Base-by-base conservation (phyloP, 2,888 invertebrate species). In the Cheilosia vernalis region DNA sequence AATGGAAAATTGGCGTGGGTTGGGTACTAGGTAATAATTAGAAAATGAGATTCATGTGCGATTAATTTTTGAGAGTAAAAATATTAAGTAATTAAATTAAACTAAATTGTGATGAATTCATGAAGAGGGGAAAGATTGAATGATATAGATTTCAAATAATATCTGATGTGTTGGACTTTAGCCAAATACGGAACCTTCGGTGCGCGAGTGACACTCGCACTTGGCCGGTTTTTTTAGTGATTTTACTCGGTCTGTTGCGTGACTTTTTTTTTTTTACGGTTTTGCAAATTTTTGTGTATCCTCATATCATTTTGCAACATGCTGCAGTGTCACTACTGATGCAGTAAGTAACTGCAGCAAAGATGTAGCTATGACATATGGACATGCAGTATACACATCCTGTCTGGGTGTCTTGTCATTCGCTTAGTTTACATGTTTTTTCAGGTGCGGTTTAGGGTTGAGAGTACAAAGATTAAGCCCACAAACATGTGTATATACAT, bases 401-500 rank as follows among this genome's bases (percentile, higher is more conserved):
- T 72, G 83, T 78, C 61, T 42, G 30, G 53, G 53, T 66, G n/a
- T 67, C 49, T 61, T 72, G 67, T 69, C 66, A 44, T 66, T 51
- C n/a, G 61, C n/a, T 30, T 15, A 13, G 56, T 63, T 55, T 49
- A 67, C 72, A 73, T 83, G 66, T n/a, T 72, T 58, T 58, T 73
- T 73, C 67, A 78, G 83, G 78, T 83, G 66, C 56, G 78, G 61
- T 72, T 78, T 82, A 33, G 19, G 30, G 42, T 47, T 58, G n/a
- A 1, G 13, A 44, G 42, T 61, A 63, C 27, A 37, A 69, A 55
- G 37, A 55, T 42, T 6, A 53, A 51, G 53, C n/a, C 17, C 3
- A 42, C 40, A 53, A 53, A 61, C 44, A 56, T 49, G 15, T 51
- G 51, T 19, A 51, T 5, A 24, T 51, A 24, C 51, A 51, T 10